phyloP scores from a whole-genome alignment of 2,113 vertebrate species.

The Eurystomus gularis region DNA sequence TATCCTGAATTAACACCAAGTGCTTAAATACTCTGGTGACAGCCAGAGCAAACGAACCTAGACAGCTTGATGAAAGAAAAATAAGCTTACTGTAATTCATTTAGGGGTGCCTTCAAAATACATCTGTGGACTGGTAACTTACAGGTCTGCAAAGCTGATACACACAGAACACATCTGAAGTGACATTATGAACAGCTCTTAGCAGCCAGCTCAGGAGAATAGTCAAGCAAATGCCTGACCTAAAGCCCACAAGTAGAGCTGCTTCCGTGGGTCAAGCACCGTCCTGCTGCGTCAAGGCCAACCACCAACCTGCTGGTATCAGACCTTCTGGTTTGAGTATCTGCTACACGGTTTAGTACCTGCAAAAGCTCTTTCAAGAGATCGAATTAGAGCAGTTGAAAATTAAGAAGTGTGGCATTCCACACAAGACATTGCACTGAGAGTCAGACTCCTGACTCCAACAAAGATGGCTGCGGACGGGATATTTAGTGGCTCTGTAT shows the following conservation, averaged over 20 bases:
- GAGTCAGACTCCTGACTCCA: neutral
- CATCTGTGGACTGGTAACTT: neutral
- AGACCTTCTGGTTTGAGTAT: neutral
- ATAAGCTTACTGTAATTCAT: neutral
- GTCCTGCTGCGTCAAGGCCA: neutral
- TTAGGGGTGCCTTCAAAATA: neutral
- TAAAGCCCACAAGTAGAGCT: neutral
- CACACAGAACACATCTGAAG: neutral
- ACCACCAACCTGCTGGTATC: neutral
- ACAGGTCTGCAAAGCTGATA: neutral
- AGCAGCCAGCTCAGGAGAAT: neutral
- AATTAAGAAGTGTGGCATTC: neutral
- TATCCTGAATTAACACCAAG: neutral
- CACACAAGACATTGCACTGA: neutral
- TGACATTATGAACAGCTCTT: neutral
- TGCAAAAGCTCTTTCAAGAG: neutral
- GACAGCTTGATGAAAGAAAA: neutral
- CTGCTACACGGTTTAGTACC: neutral
- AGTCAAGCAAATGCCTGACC: neutral
- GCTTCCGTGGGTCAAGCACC: neutral
- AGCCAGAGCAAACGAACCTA: neutral
- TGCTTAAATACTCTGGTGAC: neutral
- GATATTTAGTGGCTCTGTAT: neutral
- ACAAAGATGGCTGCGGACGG: rapidly evolving
- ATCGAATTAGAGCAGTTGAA: neutral